phyloP scores from a whole-genome alignment of 2,113 vertebrate genomes.

The Tricholaema leucomelas region DNA sequence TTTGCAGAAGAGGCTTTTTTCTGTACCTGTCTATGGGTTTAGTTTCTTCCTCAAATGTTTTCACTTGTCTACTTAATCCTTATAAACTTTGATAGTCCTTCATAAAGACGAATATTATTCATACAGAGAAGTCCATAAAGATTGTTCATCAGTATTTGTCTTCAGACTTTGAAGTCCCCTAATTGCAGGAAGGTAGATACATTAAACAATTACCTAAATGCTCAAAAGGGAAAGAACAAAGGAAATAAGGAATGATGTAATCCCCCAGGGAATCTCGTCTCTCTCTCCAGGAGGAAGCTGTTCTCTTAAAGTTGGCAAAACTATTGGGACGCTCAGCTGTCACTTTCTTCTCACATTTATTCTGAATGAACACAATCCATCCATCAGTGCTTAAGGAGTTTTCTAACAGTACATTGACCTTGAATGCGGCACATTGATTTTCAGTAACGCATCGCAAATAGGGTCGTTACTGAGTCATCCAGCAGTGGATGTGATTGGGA shows the following conservation, averaged over 20 bases:
- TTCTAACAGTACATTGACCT: slow-evolving; percentile 99
- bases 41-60: slow-evolving; percentile 29
- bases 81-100: slow-evolving; percentile 44
- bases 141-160: slow-evolving; percentile 36
- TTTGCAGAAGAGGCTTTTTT: neutral
- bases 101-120: slow-evolving; percentile 6
- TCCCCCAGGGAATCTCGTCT: slow-evolving; percentile 19
- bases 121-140: slow-evolving; percentile 30
- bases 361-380: slow-evolving; percentile 87
- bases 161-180: slow-evolving; percentile 44
- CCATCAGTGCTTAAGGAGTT: slow-evolving; percentile 95
- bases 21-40: neutral
- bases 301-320: slow-evolving; percentile 68
- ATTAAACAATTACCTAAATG: slow-evolving; percentile 53
- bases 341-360: slow-evolving; percentile 85
- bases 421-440: slow-evolving; percentile 96
- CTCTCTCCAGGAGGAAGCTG: slow-evolving; percentile 52
- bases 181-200: slow-evolving; percentile 46
- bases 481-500: slow-evolving; percentile 90
- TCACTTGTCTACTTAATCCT: slow-evolving; percentile 19
- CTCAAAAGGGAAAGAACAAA: slow-evolving; percentile 52
- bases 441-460: slow-evolving; percentile 89
- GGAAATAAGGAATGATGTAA: slow-evolving; percentile 52
- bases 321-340: slow-evolving; percentile 79
- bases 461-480: slow-evolving; percentile 90